Evolutionary conservation across 2,888 invertebrate species (phyloP).

Genomic region (Trachelus stipa): DNA sequence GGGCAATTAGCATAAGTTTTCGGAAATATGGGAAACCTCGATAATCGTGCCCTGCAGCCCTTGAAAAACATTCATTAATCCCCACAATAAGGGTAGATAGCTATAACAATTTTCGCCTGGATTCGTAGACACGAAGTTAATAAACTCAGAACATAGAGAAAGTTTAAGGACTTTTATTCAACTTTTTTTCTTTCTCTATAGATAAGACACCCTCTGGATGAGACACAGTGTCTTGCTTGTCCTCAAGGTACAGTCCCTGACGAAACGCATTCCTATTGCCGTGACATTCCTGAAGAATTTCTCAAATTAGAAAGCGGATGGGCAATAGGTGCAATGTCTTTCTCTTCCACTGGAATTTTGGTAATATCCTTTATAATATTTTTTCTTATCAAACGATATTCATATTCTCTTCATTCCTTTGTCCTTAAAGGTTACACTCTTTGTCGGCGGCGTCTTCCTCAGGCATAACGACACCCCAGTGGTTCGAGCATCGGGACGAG

Average conservation of each 20-base stretch:
- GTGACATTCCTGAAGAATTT: conserved; percentile 85
- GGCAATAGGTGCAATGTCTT: conserved; percentile 93
- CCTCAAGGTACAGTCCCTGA: conserved; percentile 87
- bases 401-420: neutral
- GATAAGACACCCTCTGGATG: conserved; percentile 84
- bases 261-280: conserved; percentile 78
- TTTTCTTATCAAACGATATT: conserved; percentile 5
- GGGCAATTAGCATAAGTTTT: neutral
- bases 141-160: neutral
- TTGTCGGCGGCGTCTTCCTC: conserved; percentile 84
- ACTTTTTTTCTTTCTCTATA: conserved; percentile 57
- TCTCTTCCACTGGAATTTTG: conserved; percentile 87
- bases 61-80: neutral
- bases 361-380: conserved; percentile 66
- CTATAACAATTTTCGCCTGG: neutral
- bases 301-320: conserved; percentile 85
- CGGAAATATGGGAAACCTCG: neutral
- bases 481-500: conserved; percentile 94
- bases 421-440: conserved; percentile 65
- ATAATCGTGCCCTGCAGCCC: neutral
- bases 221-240: conserved; percentile 87
- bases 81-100: neutral
- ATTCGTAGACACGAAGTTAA: neutral
- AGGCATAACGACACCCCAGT: conserved; percentile 94
- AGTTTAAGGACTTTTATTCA: neutral